Base-by-base conservation (phyloP, 2,888 invertebrate species). In the Adelphocoris suturalis region DNA sequence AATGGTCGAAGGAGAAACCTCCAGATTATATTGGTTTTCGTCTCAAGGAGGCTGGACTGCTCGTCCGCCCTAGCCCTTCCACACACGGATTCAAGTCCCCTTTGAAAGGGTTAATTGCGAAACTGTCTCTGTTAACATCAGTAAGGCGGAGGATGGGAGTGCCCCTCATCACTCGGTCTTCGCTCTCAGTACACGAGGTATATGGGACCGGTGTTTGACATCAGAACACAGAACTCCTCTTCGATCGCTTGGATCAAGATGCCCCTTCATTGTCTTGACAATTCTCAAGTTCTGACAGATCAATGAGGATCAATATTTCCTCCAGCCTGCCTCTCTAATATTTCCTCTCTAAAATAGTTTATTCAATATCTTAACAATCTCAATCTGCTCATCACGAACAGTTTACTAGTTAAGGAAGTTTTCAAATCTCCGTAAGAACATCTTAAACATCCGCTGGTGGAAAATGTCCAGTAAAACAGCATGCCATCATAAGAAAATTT, bases 101-200 rank as follows among this genome's bases (percentile, higher is more conserved):
- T 68, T 68, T 19, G 12, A 68, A 23, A 23, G 68, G 23, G 68
- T 68, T 68, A 68, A 68, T 68, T 68, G 68, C 68, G 68, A 68
- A 68, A 68, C 68, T 68, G 68, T 68, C 68, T 23, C 68, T 68
- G 23, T 68, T 68, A 68, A 68, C 68, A 5, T 68, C 23, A 68
- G 68, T 23, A n/a, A n/a, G 23, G 68, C 3, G 68, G 27, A 23
- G 61, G 61, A 7, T 2, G 52, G 16, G 52, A 11, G 52, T 11
- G 52, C 52, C 37, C n/a, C 57, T 7, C n/a, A 57, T 57, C 57
- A n/a, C 57, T 16, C 37, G n/a, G 57, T n/a, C n/a, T n/a, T 57
- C 57, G 16, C 57, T 5, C 57, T 57, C 57, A 16, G n/a, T 16
- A 57, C 14, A n/a, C 14, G 57, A 57, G 68, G 68, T 68, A 23